These are phyloP conservation scores for Sinonovacula constricta DNA, from an alignment of 1,140 invertebrate species.

Conservation along the genomic window DNA sequence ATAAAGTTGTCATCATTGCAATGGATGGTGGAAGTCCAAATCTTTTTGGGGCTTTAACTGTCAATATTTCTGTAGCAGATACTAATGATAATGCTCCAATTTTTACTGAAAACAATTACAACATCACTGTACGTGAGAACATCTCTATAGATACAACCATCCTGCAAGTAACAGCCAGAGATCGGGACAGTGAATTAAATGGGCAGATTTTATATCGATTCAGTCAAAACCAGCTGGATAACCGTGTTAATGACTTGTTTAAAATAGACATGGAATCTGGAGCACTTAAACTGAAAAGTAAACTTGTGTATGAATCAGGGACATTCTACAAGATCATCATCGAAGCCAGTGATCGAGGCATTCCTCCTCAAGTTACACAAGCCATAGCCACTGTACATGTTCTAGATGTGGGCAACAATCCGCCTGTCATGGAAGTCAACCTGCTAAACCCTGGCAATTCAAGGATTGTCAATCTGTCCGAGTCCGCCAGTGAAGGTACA, in stretches of 20 bases:
- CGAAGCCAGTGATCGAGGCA: conserved; percentile 65
- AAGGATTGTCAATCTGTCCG: conserved; percentile 48
- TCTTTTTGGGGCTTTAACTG: conserved; percentile 89
- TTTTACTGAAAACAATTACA: conserved; percentile 81
- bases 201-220: conserved; percentile 84
- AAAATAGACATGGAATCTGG: conserved; percentile 59
- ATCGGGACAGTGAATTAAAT: conserved; percentile 87
- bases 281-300: conserved; percentile 54
- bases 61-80: conserved; percentile 93
- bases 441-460: conserved; percentile 28
- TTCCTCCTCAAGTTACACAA: conserved; percentile 54
- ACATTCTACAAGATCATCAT: conserved; percentile 64
- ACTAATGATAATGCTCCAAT: conserved; percentile 96
- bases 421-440: conserved; percentile 58
- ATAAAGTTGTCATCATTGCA: conserved; percentile 91
- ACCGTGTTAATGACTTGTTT: conserved; percentile 83
- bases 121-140: conserved; percentile 87
- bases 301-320: conserved; percentile 61
- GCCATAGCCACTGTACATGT: conserved; percentile 54
- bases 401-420: conserved; percentile 63
- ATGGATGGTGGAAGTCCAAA: conserved; percentile 90
- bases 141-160: conserved; percentile 84
- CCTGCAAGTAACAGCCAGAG: conserved; percentile 88
- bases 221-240: conserved; percentile 81
- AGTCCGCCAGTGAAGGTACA: conserved; percentile 52